Conservation (phyloP, 2,113 vertebrate genomes). For the Bothrops jararaca region DNA sequence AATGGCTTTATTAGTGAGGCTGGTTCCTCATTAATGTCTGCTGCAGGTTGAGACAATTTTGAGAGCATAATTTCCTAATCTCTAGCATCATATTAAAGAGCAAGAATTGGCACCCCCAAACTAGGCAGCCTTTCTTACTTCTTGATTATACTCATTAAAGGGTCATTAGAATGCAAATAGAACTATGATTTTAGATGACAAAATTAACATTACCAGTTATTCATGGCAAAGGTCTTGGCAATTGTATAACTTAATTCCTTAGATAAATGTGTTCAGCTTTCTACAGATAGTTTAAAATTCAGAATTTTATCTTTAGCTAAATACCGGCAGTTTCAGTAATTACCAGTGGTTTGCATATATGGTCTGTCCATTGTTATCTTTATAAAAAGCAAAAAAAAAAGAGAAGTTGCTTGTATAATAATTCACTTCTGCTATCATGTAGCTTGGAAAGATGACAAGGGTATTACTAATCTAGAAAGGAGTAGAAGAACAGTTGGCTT, state of each 20-base stretch:
- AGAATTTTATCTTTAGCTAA: constrained; percentile 75
- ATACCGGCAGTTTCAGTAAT: constrained; percentile 72
- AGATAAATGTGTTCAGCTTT: constrained; percentile 79
- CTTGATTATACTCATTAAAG: constrained; percentile 81
- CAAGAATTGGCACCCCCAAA: constrained; percentile 75
- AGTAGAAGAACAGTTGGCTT: neutral
- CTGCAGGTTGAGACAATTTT: constrained; percentile 67
- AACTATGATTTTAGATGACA: constrained; percentile 84
- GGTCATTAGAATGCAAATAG: constrained; percentile 85
- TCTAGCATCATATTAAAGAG: constrained; percentile 71
- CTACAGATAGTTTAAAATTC: constrained; percentile 79
- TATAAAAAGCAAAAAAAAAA: neutral
- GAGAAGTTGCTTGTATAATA: constrained; percentile 11
- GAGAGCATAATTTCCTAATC: constrained; percentile 60
- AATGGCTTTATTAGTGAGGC: constrained; percentile 68
- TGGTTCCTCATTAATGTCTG: constrained; percentile 58
- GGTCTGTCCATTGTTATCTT: neutral
- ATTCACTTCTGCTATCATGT: neutral
- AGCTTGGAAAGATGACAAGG: neutral
- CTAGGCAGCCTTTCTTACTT: constrained; percentile 81
- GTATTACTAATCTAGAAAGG: neutral
- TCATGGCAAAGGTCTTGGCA: constrained; percentile 82
- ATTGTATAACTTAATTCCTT: constrained; percentile 81
- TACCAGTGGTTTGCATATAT: constrained; percentile 50
- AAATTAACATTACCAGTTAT: constrained; percentile 82